Percentiles rank a stretch among this genome's conserved stretches.
These are phyloP conservation scores for Spheniscus humboldti DNA, from an alignment of 2,797 vertebrate genomes.

Conservation along the genomic window DNA sequence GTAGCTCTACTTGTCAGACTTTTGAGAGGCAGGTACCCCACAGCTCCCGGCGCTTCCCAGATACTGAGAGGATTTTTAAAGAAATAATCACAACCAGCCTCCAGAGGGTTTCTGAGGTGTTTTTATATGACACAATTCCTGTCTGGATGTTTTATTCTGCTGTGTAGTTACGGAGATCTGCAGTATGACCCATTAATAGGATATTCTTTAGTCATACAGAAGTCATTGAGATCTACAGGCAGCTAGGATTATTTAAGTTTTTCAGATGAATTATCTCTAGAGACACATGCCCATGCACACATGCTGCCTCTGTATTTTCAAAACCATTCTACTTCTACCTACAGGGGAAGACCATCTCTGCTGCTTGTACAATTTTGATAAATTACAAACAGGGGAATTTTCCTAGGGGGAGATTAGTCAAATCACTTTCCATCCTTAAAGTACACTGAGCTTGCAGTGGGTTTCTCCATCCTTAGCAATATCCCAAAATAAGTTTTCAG, in stretches of 20 bases:
- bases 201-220: neutral
- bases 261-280: neutral
- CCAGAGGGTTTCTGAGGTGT: neutral
- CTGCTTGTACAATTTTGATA: neutral
- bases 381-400: neutral
- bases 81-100: neutral
- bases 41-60: accelerated
- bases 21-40: neutral
- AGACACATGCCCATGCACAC: neutral
- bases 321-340: neutral
- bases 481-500: constrained; percentile 14
- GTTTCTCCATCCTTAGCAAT: neutral
- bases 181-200: neutral
- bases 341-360: neutral
- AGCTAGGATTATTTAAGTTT: neutral
- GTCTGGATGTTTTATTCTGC: neutral
- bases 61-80: neutral
- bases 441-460: neutral
- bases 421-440: neutral
- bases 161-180: neutral
- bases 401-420: neutral
- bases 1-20: neutral
- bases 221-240: neutral
- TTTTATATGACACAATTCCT: neutral
- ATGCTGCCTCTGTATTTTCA: constrained; percentile 3